Conservation (phyloP, 1,140 invertebrate genomes). For the Bombyx mandarina region DNA sequence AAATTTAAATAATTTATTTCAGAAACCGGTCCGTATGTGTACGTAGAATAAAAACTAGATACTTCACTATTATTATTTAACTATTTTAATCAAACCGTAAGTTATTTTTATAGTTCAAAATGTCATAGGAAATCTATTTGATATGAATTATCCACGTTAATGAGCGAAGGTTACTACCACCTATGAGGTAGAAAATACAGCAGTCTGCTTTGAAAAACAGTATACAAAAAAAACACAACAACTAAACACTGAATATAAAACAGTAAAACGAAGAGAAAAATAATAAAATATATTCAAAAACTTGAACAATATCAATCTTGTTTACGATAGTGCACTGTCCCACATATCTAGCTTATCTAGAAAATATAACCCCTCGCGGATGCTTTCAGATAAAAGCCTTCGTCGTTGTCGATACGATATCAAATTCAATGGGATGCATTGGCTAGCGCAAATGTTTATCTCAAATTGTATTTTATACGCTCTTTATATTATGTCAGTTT, state of each 20-base stretch:
- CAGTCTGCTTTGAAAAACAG: not conserved
- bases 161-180: not conserved
- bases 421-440: too few relatives aligned
- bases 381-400: too few relatives aligned
- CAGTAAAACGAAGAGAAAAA: not conserved
- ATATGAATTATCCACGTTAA: not conserved
- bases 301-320: constrained; percentile 6
- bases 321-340: constrained; percentile 15
- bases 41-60: too few relatives aligned
- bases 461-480: too few relatives aligned
- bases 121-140: not conserved
- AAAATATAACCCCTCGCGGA: constrained; percentile 10
- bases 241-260: not conserved
- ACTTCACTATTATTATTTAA: too few relatives aligned
- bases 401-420: too few relatives aligned
- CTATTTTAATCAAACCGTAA: too few relatives aligned
- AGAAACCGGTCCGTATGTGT: too few relatives aligned
- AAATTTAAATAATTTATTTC: too few relatives aligned
- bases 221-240: not conserved
- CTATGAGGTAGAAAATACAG: not conserved
- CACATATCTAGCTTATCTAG: constrained; percentile 18
- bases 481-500: too few relatives aligned
- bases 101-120: not conserved
- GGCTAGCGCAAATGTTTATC: too few relatives aligned
- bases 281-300: not conserved